Evolutionary conservation across 37 sponge, comb jelly and placozoan species (phyloP).

Genomic region (Amphimedon queenslandica): DNA sequence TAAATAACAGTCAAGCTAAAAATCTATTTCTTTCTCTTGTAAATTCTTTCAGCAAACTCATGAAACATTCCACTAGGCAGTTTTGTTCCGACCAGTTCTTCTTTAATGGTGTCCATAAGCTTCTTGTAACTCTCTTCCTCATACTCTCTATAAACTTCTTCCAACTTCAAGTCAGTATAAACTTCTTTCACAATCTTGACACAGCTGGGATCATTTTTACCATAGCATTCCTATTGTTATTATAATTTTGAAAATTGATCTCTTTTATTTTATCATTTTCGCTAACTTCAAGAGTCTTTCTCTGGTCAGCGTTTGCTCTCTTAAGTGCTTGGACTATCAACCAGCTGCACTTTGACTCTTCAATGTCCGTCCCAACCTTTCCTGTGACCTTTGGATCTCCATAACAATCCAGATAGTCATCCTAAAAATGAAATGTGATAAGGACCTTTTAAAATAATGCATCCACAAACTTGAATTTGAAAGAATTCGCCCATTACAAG

Average conservation of each 20-base stretch:
- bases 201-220: conserved; percentile 54
- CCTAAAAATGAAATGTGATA: conserved; percentile 38
- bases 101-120: conserved; percentile 48
- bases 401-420: conserved; percentile 97
- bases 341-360: conserved; percentile 98
- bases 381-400: conserved; percentile 96
- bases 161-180: conserved; percentile 59
- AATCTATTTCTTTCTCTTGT: conserved; percentile 10
- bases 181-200: conserved; percentile 74
- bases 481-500: conserved; percentile 7
- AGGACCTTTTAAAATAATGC: neutral
- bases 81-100: conserved; percentile 11
- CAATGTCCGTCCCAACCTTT: conserved; percentile 97
- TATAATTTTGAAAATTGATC: neutral
- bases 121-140: conserved; percentile 71
- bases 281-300: conserved; percentile 55
- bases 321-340: conserved; percentile 84
- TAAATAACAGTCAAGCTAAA: no score
- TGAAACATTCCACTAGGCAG: conserved; percentile 67
- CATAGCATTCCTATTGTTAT: conserved; percentile 62
- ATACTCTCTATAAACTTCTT: conserved; percentile 68
- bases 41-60: conserved; percentile 69
- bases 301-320: conserved; percentile 62
- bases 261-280: neutral
- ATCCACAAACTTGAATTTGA: neutral